Evolutionary conservation across 2,888 invertebrate genomes (phyloP), one percentile per base, ranked within the genome.

Genomic region (Magallana nippona): DNA sequence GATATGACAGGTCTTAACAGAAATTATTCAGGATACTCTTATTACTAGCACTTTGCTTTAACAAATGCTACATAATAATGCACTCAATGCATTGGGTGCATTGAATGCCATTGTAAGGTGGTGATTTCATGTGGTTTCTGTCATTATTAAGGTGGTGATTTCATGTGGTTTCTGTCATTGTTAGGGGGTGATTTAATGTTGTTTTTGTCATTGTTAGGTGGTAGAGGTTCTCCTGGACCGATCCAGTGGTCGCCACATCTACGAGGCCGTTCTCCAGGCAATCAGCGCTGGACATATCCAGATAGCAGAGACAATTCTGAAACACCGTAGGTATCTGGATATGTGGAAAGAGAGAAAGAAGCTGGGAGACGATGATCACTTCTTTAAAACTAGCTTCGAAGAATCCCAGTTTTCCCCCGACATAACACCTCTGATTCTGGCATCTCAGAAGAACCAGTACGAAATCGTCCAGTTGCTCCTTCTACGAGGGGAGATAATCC

Each of bases 261-360:
- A 93, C 83, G 93, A 94, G 85, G 93, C 93, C 0, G 92, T 93
- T 0, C 88, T 94, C 32, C 91, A 92, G 71, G 92, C 94, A 81
- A 94, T 94, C 83, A 93, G 92, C 84, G 91, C 93, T n/a, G 93
- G 93, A 5, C 93, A 93, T 87, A 91, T 92, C 8, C 93, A 94
- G 86, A 93, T 94, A 58, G 93, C 94, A 3, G 93, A 93, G 87
- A 91, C 91, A 71, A 93, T 94, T 82, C 89, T 94, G 71, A 93
- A 93, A 83, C 93, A 93, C 86, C 89, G 92, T 44, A 92, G 93
- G 8, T 94, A 93, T 86, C 87, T 92, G 79, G 91, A 92, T 82
- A 88, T 92, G 79, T 92, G 91, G 90, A 89, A 90, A 57, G 91
- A 91, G 79, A 83, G 90, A 8, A 87, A 89, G 79, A 91, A 91